Percentiles rank a stretch among this genome's conserved stretches.
Evolutionary conservation across 2,797 vertebrate species (phyloP).

Genomic region (Hapalemur alaotrensis): DNA sequence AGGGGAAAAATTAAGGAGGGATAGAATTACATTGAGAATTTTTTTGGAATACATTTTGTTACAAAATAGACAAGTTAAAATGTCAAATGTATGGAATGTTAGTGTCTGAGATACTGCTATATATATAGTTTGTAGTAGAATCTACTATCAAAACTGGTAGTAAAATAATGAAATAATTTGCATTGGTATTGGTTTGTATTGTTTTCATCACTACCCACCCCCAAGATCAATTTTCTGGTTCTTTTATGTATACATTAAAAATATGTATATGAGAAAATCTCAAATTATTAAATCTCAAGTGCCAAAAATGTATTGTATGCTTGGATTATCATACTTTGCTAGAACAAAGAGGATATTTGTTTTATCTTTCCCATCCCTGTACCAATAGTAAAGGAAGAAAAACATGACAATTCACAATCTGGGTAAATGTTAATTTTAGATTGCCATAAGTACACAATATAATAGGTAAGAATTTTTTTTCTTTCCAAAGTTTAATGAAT

Average conservation of each 20-base stretch:
- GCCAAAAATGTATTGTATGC: neutral
- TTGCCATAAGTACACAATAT: neutral
- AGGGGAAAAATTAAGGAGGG: neutral
- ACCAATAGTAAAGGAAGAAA: neutral
- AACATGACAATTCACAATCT: neutral
- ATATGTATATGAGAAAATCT: neutral
- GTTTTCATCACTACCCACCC: neutral
- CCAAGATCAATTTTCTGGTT: neutral
- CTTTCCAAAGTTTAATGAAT: neutral
- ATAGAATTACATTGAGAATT: neutral
- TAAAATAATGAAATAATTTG: conserved; percentile 30
- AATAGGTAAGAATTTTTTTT: neutral
- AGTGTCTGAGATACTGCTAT: neutral
- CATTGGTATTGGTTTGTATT: neutral
- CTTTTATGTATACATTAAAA: neutral
- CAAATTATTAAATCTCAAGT: conserved; percentile 23
- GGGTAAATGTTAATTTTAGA: conserved; percentile 17
- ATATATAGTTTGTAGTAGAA: neutral
- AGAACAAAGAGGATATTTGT: conserved; percentile 17
- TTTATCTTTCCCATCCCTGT: conserved; percentile 14
- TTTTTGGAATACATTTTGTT: conserved; percentile 34
- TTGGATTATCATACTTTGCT: neutral
- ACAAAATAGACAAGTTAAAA: conserved; percentile 38
- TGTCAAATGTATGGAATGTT: neutral
- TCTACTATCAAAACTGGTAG: neutral